These are phyloP conservation scores for Catalaphyllia jardinei DNA, from an alignment of 64 coral and sea anemone species.

Conservation along the genomic window DNA sequence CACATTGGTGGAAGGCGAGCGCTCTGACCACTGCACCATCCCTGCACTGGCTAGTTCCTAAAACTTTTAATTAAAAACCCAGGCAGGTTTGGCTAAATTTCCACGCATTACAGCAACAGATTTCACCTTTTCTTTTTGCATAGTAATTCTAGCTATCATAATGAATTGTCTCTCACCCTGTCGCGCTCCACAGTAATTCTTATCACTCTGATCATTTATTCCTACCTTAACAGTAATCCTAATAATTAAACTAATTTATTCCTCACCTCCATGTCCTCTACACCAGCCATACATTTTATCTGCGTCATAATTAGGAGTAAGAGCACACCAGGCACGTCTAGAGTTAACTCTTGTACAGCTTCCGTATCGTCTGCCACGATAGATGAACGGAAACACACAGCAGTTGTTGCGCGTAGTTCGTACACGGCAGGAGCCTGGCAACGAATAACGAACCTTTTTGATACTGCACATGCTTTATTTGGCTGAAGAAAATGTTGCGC, in stretches of 20 bases:
- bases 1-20: no score
- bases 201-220: neutral
- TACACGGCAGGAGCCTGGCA: neutral
- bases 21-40: no score
- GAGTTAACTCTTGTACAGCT: slow-evolving; percentile 28
- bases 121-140: neutral
- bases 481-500: no score
- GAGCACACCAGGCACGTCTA: slow-evolving; percentile 35
- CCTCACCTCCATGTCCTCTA: neutral
- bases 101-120: neutral
- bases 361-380: slow-evolving; percentile 1
- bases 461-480: no score
- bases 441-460: neutral
- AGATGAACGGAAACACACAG: slow-evolving; percentile 53
- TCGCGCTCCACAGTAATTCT: neutral
- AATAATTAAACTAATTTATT: neutral
- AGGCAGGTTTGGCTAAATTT: neutral
- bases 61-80: no score
- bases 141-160: neutral
- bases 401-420: slow-evolving; percentile 1
- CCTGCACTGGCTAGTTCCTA: no score
- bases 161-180: neutral
- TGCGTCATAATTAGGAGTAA: slow-evolving; percentile 42
- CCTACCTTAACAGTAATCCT: neutral
- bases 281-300: slow-evolving; percentile 42